Evolutionary conservation across 2,888 invertebrate species (phyloP), one percentile per base, ranked within the genome.

Genomic region (Clivina fossor): DNA sequence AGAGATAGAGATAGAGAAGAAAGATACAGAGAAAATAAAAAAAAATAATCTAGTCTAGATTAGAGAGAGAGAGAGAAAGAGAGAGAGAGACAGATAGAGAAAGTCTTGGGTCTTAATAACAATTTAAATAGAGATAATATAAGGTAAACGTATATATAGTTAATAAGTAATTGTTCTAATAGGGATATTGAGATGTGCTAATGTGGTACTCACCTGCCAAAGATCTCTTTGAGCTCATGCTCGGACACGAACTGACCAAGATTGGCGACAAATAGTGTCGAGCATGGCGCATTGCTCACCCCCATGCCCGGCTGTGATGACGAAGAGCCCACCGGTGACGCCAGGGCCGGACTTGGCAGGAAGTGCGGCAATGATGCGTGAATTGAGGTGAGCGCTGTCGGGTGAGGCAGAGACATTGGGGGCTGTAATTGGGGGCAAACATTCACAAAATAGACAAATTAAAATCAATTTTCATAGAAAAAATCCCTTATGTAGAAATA

Each of bases 231-330:
- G 66, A 98, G 86, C 77, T 98, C 97, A 73, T 97, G 96, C 78
- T 98, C 98, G 65, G 93, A 94, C 70, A 96, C 95, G 76, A 93
- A 94, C 77, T 93, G 93, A 65, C 97, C 96, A 71, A 98, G 84
- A 79, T 98, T 98, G 71, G 97, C 97, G 72, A 98, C 96, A 80
- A 98, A 98, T 65, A 98, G 86, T 65, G 98, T 98, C 68, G 94
- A 94, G 82, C 95, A 96, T 66, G 95, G 95, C 66, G 90, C 88
- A 74, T 90, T 88, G 72, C 76, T 78, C 67, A 81, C 84, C 73
- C 76, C 84, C 79, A 83, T 80, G 75, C 83, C 85, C 60, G 80
- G 81, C 72, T 83, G 83, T 55, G 85, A 82, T 66, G 84, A 84
- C 62, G 84, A 83, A 63, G 88, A 89, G 63, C 90, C 89, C 60